Evolutionary conservation across 2,113 vertebrate genomes (phyloP).

Genomic region (Arizona elegans): DNA sequence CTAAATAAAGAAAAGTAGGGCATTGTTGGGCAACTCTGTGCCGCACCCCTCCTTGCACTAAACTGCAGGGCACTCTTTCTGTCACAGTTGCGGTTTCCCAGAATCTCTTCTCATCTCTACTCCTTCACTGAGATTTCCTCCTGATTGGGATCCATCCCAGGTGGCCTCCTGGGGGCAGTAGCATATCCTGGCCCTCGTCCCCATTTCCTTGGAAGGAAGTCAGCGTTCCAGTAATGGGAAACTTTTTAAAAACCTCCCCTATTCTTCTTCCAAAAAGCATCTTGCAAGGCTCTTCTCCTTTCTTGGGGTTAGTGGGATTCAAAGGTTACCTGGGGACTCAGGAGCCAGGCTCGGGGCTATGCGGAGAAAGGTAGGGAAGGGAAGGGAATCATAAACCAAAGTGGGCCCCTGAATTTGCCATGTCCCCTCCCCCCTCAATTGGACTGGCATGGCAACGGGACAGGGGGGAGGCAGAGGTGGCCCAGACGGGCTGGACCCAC

Average conservation of each 20-base stretch:
- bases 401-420: neutral
- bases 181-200: neutral
- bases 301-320: neutral
- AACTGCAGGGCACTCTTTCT: neutral
- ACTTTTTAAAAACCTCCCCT: neutral
- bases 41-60: neutral
- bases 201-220: neutral
- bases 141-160: neutral
- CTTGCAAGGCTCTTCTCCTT: neutral
- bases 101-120: neutral
- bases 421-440: neutral
- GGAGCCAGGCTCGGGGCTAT: neutral
- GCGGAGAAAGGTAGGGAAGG: neutral
- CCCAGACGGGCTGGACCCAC: neutral
- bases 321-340: neutral
- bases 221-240: neutral
- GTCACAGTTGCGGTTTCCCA: neutral
- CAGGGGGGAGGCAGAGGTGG: neutral
- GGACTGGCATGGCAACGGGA: neutral
- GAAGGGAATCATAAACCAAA: neutral
- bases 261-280: neutral
- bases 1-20: too few species aligned
- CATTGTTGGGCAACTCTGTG: neutral
- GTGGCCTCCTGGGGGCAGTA: neutral
- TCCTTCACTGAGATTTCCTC: neutral